These are phyloP conservation scores for Crypturellus tataupa DNA, from an alignment of 2,797 vertebrate species.

Conservation along the genomic window DNA sequence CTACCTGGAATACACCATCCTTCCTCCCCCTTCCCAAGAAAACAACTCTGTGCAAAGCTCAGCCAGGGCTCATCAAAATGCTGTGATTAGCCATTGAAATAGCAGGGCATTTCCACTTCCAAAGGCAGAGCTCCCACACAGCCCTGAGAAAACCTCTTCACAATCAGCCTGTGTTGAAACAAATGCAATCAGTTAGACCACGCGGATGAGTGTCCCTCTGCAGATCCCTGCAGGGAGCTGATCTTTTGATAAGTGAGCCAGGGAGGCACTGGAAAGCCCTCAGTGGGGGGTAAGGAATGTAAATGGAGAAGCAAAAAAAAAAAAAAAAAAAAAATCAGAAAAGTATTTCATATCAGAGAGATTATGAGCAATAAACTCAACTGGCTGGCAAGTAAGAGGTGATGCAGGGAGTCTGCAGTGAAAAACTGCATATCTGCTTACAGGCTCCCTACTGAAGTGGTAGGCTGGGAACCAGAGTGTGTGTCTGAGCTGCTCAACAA, in stretches of 20 bases:
- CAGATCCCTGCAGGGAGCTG: neutral
- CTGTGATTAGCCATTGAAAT: conserved; percentile 28
- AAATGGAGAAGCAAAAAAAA: conserved; percentile 34
- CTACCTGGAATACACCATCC: neutral
- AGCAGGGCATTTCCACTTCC: conserved; percentile 34
- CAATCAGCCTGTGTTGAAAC: conserved; percentile 73
- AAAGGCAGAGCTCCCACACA: conserved; percentile 22
- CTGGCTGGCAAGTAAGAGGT: neutral
- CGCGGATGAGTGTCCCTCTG: conserved; percentile 18
- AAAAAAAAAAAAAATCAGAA: conserved; percentile 61
- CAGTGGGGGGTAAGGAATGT: neutral
- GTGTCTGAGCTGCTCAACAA: neutral
- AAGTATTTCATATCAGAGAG: neutral
- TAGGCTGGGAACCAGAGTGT: neutral
- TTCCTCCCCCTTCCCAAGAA: neutral
- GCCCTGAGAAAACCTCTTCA: conserved; percentile 43
- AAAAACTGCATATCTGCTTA: neutral
- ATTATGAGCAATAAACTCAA: neutral
- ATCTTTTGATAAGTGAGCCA: conserved; percentile 55
- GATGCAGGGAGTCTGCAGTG: neutral
- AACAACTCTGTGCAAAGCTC: neutral
- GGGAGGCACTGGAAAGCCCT: conserved; percentile 4
- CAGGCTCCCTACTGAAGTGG: neutral
- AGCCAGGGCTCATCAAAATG: conserved; percentile 25
- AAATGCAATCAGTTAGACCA: conserved; percentile 59